Percentiles rank a stretch among this genome's conserved stretches.
Evolutionary conservation across 2,113 vertebrate genomes (phyloP).

Genomic region (Muntiacus muntjak): DNA sequence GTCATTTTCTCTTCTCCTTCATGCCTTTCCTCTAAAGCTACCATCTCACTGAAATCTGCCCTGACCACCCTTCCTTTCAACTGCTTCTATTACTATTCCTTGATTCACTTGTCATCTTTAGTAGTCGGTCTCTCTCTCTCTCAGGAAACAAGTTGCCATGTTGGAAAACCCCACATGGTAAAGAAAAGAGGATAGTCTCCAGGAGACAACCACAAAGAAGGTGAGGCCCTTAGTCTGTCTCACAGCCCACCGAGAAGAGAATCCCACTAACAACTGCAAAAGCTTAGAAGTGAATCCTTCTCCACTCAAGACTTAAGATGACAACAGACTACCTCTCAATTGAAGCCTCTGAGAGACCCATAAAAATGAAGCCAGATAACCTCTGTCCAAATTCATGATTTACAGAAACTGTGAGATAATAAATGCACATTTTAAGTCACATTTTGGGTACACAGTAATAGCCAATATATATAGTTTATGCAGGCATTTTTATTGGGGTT

Average conservation of each 20-base stretch:
- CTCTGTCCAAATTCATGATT: not conserved
- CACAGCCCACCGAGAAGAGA: not conserved
- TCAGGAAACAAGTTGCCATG: not conserved
- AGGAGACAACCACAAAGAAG: not conserved
- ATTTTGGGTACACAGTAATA: not conserved
- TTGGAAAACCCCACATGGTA: not conserved
- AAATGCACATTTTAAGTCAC: not conserved
- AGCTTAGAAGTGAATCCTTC: not conserved
- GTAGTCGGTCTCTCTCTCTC: not conserved
- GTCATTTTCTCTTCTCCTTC: not conserved
- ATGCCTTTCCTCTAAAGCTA: not conserved
- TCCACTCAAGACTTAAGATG: not conserved
- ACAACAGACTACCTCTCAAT: not conserved
- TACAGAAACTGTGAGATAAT: not conserved
- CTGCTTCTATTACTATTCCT: not conserved
- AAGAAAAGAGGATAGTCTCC: not conserved
- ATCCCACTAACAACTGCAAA: not conserved
- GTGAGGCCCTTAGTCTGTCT: not conserved
- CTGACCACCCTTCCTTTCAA: not conserved
- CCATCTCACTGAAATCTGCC: not conserved
- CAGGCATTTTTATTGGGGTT: not conserved
- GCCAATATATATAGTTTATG: not conserved
- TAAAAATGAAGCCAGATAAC: not conserved
- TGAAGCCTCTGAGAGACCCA: not conserved
- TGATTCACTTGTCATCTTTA: not conserved